These are phyloP conservation scores for Baryphthengus martii DNA, from an alignment of 2,113 vertebrate genomes.

Conservation along the genomic window DNA sequence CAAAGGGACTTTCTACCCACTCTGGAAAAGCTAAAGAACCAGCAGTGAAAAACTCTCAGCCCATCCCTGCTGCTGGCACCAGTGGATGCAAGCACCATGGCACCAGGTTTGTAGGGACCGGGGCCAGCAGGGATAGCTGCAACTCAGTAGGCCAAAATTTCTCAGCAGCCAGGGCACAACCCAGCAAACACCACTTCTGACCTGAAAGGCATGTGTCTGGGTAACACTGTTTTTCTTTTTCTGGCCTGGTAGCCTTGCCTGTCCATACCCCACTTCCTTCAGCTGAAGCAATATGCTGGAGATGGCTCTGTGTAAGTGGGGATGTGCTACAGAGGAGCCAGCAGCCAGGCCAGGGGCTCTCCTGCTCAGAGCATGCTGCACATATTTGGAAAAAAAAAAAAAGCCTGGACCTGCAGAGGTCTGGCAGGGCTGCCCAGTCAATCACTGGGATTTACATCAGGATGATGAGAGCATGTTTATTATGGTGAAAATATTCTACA, in stretches of 20 bases:
- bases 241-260: not conserved
- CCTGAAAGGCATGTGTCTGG: not conserved
- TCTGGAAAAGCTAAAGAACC: not conserved
- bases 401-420: not conserved
- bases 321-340: not conserved
- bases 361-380: not conserved
- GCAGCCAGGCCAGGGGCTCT: accelerated
- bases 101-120: accelerated
- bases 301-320: not conserved
- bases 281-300: not conserved
- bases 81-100: not conserved
- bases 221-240: not conserved
- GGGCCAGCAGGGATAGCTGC: not conserved
- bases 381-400: not conserved
- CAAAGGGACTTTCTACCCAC: not conserved
- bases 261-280: not conserved
- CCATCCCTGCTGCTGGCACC: accelerated
- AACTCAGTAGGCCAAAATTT: not conserved
- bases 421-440: accelerated
- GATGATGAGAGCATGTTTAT: not conserved
- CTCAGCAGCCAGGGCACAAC: not conserved
- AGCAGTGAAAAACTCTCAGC: not conserved
- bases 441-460: not conserved
- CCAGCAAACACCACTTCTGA: not conserved
- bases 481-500: not conserved